Conservation (phyloP, 1,140 invertebrate genomes). For the Acromyrmex charruanus region DNA sequence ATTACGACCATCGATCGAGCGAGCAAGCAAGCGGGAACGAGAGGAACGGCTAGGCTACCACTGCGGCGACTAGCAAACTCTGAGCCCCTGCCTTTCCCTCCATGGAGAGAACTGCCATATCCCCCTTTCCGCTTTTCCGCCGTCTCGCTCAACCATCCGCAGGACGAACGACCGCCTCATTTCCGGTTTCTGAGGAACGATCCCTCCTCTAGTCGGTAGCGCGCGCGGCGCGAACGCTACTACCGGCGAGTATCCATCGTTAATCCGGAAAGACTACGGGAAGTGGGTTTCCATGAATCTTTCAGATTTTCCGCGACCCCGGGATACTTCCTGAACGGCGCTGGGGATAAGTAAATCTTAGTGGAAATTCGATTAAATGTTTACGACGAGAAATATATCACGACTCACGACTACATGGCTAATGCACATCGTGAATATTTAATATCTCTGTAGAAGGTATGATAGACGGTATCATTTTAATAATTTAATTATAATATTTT, state of each 20-base stretch:
- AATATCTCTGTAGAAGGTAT: not conserved
- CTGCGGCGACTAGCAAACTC: slow-evolving; percentile 68
- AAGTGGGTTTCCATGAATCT: slow-evolving; percentile 54
- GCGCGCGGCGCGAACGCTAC: slow-evolving; percentile 20
- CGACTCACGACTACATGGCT: slow-evolving; percentile 3
- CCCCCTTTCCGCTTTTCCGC: slow-evolving; percentile 34
- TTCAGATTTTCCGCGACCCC: slow-evolving; percentile 53
- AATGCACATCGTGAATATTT: slow-evolving; percentile 38
- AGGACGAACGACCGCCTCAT: slow-evolving; percentile 69
- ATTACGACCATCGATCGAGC: slow-evolving; percentile 73
- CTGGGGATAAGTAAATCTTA: slow-evolving; percentile 17
- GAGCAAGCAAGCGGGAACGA: slow-evolving; percentile 28
- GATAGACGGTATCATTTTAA: not conserved
- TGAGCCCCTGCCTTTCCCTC: not conserved
- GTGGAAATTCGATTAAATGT: slow-evolving; percentile 65
- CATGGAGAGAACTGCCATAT: not conserved
- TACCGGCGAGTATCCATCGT: slow-evolving; percentile 44
- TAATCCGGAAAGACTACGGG: slow-evolving; percentile 69
- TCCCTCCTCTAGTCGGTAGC: slow-evolving; percentile 17
- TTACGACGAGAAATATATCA: slow-evolving; percentile 42
- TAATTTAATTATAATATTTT: not conserved
- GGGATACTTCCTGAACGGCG: slow-evolving; percentile 3
- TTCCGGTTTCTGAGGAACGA: slow-evolving; percentile 72
- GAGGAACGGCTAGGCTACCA: slow-evolving; percentile 48
- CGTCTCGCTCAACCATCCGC: slow-evolving; percentile 53